Conservation (phyloP, 1,140 invertebrate species). For the Battus philenor region DNA sequence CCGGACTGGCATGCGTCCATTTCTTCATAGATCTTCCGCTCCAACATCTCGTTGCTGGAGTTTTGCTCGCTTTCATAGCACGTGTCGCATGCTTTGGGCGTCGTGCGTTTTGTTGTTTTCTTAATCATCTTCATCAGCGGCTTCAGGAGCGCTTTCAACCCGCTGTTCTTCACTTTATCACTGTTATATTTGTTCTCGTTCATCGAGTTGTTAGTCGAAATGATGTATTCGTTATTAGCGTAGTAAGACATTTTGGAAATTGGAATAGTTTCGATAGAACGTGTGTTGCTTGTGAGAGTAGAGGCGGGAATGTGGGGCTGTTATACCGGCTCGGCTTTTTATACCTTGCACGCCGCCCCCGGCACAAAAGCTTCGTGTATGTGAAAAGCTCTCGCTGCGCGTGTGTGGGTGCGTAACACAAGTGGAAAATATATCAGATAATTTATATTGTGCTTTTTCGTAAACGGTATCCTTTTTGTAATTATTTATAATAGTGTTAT, state of each 20-base stretch:
- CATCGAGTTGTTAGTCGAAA: conserved; percentile 74
- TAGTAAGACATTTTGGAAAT: conserved; percentile 69
- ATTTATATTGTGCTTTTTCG: conserved; percentile 55
- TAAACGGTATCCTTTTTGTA: conserved; percentile 32
- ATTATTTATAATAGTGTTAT: conserved; percentile 24
- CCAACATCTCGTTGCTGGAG: conserved; percentile 79
- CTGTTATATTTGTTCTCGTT: conserved; percentile 76
- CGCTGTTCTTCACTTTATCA: conserved; percentile 75
- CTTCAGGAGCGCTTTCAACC: conserved; percentile 76
- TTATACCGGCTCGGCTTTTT: conserved; percentile 41
- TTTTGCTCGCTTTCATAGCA: conserved; percentile 79
- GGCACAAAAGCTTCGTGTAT: conserved; percentile 53
- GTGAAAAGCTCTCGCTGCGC: conserved; percentile 54
- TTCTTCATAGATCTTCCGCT: conserved; percentile 78
- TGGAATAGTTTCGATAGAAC: conserved; percentile 43
- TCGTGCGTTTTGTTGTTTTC: conserved; percentile 72
- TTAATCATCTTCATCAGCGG: conserved; percentile 75
- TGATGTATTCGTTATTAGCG: conserved; percentile 75
- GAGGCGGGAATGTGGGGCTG: conserved; percentile 72
- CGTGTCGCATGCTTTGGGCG: conserved; percentile 71
- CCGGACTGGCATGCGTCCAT: conserved; percentile 77
- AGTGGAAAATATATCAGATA: too few relatives aligned
- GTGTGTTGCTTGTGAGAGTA: conserved; percentile 70
- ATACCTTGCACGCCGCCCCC: conserved; percentile 63
- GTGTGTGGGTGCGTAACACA: conserved; percentile 50